phyloP scores from a whole-genome alignment of 2,888 invertebrate species.

The Acanthococcus lagerstroemiae region DNA sequence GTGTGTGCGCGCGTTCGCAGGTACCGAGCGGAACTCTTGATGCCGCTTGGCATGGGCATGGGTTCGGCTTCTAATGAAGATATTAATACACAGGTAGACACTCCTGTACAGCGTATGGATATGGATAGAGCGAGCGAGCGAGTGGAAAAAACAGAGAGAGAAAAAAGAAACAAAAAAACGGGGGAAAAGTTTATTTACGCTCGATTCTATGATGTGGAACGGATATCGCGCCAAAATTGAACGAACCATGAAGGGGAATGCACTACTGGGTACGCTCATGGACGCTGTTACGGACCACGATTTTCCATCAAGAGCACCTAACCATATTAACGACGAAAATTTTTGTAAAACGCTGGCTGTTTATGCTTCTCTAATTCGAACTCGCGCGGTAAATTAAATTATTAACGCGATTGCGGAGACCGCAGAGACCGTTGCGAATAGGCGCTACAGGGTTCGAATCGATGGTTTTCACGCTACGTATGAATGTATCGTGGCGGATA shows the following conservation, averaged over 20 bases:
- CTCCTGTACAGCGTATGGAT: too few relatives aligned
- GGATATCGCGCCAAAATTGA: constrained; percentile 22
- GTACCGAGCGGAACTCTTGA: too few relatives aligned
- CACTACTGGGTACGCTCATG: constrained; percentile 15
- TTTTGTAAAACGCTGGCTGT: not conserved
- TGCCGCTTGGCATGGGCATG: not conserved
- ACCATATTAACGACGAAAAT: constrained; percentile 13
- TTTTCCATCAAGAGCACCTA: constrained; percentile 7
- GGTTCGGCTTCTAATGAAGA: too few relatives aligned
- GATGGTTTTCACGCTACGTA: too few relatives aligned
- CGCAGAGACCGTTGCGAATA: not conserved
- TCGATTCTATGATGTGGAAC: constrained; percentile 18
- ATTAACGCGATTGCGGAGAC: too few relatives aligned
- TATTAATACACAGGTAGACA: too few relatives aligned
- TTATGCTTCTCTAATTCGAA: constrained; percentile 9
- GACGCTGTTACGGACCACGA: constrained; percentile 17
- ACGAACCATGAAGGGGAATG: constrained; percentile 30
- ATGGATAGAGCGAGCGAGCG: too few relatives aligned
- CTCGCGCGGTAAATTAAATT: not conserved
- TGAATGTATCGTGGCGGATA: too few relatives aligned
- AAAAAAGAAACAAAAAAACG: too few relatives aligned
- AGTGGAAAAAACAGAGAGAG: too few relatives aligned
- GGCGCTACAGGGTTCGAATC: not conserved
- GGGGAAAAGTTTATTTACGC: constrained; percentile 11
- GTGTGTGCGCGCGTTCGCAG: too few relatives aligned